Percentiles rank a stretch among this genome's conserved stretches.
phyloP scores from a whole-genome alignment of 1,140 invertebrate genomes.

The Drosophila carrolli region DNA sequence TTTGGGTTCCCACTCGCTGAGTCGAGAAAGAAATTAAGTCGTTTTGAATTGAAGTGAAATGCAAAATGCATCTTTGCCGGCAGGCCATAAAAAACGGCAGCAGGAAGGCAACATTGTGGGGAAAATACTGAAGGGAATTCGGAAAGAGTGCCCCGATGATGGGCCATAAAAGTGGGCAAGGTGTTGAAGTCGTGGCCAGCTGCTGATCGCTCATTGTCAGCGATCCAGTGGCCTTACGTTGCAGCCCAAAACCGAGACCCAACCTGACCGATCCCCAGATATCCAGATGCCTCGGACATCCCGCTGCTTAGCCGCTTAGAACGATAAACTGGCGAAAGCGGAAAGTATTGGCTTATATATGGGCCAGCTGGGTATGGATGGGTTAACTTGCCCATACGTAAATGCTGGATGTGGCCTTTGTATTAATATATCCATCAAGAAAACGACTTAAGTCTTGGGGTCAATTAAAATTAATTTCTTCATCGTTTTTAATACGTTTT shows the following conservation, averaged over 20 bases:
- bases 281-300: slow-evolving; percentile 26
- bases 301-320: slow-evolving; percentile 59
- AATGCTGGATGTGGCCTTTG: too few relatives aligned
- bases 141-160: slow-evolving; percentile 27
- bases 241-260: not conserved
- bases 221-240: not conserved
- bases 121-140: slow-evolving; percentile 1
- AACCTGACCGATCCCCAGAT: not conserved
- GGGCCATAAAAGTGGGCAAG: slow-evolving; percentile 73
- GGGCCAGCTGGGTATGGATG: not conserved
- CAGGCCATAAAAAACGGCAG: slow-evolving; percentile 44
- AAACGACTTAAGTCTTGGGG: too few relatives aligned
- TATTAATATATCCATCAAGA: too few relatives aligned
- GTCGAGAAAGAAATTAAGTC: slow-evolving; percentile 69
- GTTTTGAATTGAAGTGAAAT: slow-evolving; percentile 81
- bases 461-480: too few relatives aligned
- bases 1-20: slow-evolving; percentile 11
- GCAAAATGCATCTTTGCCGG: slow-evolving; percentile 57
- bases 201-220: slow-evolving; percentile 62
- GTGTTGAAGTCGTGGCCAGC: slow-evolving; percentile 59
- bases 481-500: too few relatives aligned
- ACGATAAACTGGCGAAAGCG: slow-evolving; percentile 38
- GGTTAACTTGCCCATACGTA: not conserved
- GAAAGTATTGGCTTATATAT: not conserved
- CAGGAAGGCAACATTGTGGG: slow-evolving; percentile 61